Base-by-base conservation (phyloP, 2,113 vertebrate genomes). In the Aphyosemion australe region DNA sequence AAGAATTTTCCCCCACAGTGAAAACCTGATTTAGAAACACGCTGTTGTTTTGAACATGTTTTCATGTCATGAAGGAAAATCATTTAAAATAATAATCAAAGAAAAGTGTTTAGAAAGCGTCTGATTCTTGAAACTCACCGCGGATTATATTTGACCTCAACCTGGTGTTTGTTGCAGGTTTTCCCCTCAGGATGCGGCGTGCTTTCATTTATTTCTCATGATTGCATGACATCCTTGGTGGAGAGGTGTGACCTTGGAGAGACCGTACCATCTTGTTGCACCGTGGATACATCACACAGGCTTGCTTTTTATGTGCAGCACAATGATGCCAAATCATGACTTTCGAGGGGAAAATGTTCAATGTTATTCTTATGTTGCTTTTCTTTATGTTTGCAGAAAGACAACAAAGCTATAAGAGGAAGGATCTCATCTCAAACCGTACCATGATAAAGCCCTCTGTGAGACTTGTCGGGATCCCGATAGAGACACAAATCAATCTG, bases 221-320 rank as follows among this genome's bases (percentile, higher is more conserved):
- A 84, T 87, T 85, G 84, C 76, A 57, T 80, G 82, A 67, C 80
- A 84, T 82, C 65, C 63, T 71, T 77, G 74, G 74, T 76, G 65
- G 48, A 76, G 81, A 80, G 79, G 78, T 83, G 69, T 84, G 85
- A 86, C 82, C 85, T 86, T 86, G 85, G 69, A 84, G 79, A 83
- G 74, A 65, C 52, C 65, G 79, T 74, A 72, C 65, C 72, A 80
- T 76, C 66, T 74, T 54, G 72, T 68, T 67, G 71, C 15, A 19
- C 51, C 32, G 51, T 69, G 61, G 54, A 68, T 77, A 63, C 77
- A 62, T 65, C 58, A 20, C 58, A 20, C 41, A 78, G 64, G 61
- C 55, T 45, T 58, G 31, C 19, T 65, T 42, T 69, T 64, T 64
- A 67, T 51, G 41, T 55, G 18, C 67, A 32, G 32, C 51, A 32